phyloP scores from a whole-genome alignment of 2,113 vertebrate species.

The Terrapene triunguis region DNA sequence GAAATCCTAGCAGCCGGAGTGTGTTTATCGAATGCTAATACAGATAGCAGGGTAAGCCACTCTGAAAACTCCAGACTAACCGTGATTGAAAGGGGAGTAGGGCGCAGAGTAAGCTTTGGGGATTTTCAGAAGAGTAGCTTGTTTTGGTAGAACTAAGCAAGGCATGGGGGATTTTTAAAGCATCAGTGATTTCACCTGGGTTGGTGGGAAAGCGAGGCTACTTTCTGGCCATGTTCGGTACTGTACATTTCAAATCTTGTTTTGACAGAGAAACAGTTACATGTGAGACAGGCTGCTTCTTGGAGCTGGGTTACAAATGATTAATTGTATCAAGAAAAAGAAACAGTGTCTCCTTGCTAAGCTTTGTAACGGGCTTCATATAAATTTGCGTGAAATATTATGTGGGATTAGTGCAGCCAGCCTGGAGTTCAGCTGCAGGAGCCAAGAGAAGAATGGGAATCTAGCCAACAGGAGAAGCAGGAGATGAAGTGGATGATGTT shows the following conservation, averaged over 20 bases:
- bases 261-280: conserved; percentile 25
- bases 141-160: background rate
- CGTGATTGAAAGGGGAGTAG: background rate
- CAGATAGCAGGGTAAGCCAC: background rate
- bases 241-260: conserved; percentile 17
- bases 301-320: conserved; percentile 70
- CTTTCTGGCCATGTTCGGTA: background rate
- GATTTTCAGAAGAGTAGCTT: background rate
- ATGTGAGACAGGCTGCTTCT: conserved; percentile 46
- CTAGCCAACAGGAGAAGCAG: conserved; percentile 76
- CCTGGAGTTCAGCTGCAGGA: conserved; percentile 66
- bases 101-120: accelerated
- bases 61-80: background rate
- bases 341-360: conserved; percentile 76
- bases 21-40: background rate
- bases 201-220: accelerated
- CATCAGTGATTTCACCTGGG: background rate
- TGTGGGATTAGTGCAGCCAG: conserved; percentile 78
- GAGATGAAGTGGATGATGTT: conserved; percentile 68
- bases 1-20: conserved; percentile 25
- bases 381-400: conserved; percentile 83
- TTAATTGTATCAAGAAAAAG: conserved; percentile 80
- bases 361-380: conserved; percentile 76
- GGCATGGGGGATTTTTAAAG: conserved; percentile 7
- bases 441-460: conserved; percentile 76